Percentiles rank a stretch among this genome's conserved stretches.
Conservation (phyloP, 2,888 invertebrate species). For the Drosophila flavopinicola region DNA sequence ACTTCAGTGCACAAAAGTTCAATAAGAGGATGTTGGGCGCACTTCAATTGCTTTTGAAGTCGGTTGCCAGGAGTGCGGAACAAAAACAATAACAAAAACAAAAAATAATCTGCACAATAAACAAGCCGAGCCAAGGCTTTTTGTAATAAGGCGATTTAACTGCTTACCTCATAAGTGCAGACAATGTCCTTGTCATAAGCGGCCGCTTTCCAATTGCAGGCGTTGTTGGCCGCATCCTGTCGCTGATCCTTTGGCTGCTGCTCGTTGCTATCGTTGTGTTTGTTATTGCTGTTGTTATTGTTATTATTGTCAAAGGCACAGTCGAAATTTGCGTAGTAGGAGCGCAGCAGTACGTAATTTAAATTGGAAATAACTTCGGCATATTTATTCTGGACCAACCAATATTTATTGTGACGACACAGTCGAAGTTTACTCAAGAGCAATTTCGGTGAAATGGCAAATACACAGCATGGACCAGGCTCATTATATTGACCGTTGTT, state of each 20-base stretch:
- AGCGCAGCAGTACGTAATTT: conserved; percentile 82
- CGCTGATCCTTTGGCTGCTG: conserved; percentile 15
- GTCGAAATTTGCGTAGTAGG: conserved; percentile 80
- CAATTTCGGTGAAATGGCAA: conserved; percentile 83
- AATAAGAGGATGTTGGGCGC: conserved; percentile 63
- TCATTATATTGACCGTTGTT: conserved; percentile 65
- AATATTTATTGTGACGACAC: conserved; percentile 85
- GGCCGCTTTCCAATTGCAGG: conserved; percentile 39
- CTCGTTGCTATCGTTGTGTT: conserved; percentile 7
- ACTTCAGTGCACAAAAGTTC: conserved; percentile 78
- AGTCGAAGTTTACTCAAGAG: conserved; percentile 84
- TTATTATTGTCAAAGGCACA: conserved; percentile 58
- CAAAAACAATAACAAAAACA: conserved; percentile 36
- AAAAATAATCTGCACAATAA: conserved; percentile 68
- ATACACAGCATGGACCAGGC: conserved; percentile 58
- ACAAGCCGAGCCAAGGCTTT: conserved; percentile 50
- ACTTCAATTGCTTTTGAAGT: conserved; percentile 57
- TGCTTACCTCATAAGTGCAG: conserved; percentile 84
- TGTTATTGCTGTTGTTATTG: conserved; percentile 30
- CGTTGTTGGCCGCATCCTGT: conserved; percentile 9
- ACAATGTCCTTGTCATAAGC: conserved; percentile 73
- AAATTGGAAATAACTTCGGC: conserved; percentile 85
- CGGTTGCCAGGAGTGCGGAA: conserved; percentile 13
- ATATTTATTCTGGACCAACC: conserved; percentile 85
- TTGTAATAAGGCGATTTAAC: conserved; percentile 70